Percentiles rank a stretch among this genome's conserved stretches.
These are phyloP conservation scores for Augochlora pura DNA, from an alignment of 1,140 invertebrate species.

Conservation along the genomic window DNA sequence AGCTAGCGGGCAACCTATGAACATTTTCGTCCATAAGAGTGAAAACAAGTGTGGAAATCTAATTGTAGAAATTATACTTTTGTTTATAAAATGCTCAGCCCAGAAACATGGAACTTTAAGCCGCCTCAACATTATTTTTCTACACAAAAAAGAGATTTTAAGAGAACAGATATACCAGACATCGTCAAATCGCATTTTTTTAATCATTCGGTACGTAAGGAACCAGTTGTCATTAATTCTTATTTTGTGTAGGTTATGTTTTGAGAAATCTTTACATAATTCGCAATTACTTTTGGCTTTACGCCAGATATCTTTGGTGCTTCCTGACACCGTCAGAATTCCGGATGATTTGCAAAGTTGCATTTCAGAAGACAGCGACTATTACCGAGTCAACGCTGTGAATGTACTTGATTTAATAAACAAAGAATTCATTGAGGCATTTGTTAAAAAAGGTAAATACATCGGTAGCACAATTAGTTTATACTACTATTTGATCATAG, in stretches of 20 bases:
- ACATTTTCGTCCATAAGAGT: neutral
- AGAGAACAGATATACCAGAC: conserved; percentile 52
- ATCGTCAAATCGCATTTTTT: conserved; percentile 77
- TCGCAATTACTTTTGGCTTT: conserved; percentile 68
- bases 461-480: neutral
- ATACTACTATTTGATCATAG: neutral
- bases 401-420: conserved; percentile 77
- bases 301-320: conserved; percentile 80
- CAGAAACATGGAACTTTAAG: conserved; percentile 81
- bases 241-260: conserved; percentile 61
- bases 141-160: conserved; percentile 60
- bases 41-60: neutral
- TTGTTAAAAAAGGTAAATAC: conserved; percentile 78
- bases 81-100: conserved; percentile 78
- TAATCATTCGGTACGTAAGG: conserved; percentile 79
- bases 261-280: conserved; percentile 69
- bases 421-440: conserved; percentile 80
- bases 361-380: conserved; percentile 79
- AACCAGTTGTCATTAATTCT: conserved; percentile 36
- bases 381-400: conserved; percentile 80
- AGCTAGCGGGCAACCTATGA: neutral
- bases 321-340: conserved; percentile 78
- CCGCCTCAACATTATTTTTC: conserved; percentile 73
- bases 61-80: neutral
- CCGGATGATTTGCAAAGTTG: conserved; percentile 72